Conservation (phyloP, 1,140 invertebrate species). For the Drosophila nigromelanica region DNA sequence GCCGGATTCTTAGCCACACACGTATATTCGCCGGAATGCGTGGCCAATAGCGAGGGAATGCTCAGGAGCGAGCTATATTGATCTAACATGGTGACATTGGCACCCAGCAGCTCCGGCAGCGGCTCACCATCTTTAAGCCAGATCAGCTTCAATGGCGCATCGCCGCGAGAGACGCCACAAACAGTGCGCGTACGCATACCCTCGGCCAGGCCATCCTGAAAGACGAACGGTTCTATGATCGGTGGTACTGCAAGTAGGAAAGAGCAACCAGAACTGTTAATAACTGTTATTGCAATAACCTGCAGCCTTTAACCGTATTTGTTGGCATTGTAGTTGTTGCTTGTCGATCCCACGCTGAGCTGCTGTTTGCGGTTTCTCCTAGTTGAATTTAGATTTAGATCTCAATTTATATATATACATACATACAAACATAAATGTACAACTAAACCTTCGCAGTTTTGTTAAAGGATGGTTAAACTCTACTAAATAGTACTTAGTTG, state of each 20-base stretch:
- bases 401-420: slow-evolving; percentile 18
- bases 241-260: slow-evolving; percentile 90
- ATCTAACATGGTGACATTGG: slow-evolving; percentile 90
- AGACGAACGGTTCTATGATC: slow-evolving; percentile 93
- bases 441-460: slow-evolving; percentile 82
- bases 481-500: slow-evolving; percentile 56
- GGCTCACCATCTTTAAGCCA: slow-evolving; percentile 92
- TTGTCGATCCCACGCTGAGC: slow-evolving; percentile 54
- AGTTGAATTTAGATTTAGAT: slow-evolving; percentile 28
- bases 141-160: slow-evolving; percentile 89
- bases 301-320: background rate
- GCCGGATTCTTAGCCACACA: slow-evolving; percentile 92
- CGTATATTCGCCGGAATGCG: slow-evolving; percentile 92
- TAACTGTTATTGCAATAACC: slow-evolving; percentile 83
- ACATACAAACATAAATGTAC: slow-evolving; percentile 29
- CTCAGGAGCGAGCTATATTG: slow-evolving; percentile 90
- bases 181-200: slow-evolving; percentile 93
- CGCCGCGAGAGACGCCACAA: slow-evolving; percentile 92
- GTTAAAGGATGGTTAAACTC: slow-evolving; percentile 62
- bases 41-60: slow-evolving; percentile 89
- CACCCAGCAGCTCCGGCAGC: slow-evolving; percentile 86
- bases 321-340: background rate
- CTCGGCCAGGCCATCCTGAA: slow-evolving; percentile 92
- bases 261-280: slow-evolving; percentile 84
- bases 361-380: slow-evolving; percentile 30